Evolutionary conservation across 2,888 invertebrate genomes (phyloP).

Genomic region (Dioctria linearis): DNA sequence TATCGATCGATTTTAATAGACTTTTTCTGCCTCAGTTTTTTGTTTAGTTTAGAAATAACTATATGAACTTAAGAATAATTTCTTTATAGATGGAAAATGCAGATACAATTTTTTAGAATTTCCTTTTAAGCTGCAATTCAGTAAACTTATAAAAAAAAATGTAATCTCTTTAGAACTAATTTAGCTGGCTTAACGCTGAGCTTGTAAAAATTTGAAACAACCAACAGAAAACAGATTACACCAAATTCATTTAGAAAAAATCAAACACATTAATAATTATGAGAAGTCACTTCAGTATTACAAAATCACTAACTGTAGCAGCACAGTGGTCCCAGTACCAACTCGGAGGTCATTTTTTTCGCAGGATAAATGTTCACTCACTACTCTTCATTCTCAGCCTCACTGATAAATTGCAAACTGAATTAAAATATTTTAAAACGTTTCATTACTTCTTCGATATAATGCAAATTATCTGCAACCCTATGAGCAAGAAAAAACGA

Average conservation of each 20-base stretch:
- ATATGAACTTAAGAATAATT: too few relatives aligned
- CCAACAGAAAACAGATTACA: constrained; percentile 16
- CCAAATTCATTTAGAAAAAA: background rate
- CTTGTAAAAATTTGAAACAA: constrained; percentile 13
- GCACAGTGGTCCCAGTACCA: constrained; percentile 35
- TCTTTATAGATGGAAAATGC: too few relatives aligned
- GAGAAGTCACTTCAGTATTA: background rate
- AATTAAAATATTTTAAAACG: constrained; percentile 20
- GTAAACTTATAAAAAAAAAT: too few relatives aligned
- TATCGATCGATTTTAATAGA: constrained; percentile 58
- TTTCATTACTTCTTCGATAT: constrained; percentile 26
- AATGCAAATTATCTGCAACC: constrained; percentile 17
- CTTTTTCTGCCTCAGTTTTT: constrained; percentile 7
- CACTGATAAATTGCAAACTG: background rate
- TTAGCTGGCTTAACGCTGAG: background rate
- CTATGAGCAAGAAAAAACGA: constrained; percentile 13
- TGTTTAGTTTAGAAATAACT: too few relatives aligned
- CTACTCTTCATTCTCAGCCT: background rate
- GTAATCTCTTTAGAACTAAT: too few relatives aligned
- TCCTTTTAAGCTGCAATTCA: too few relatives aligned
- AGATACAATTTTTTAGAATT: too few relatives aligned
- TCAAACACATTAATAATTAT: too few relatives aligned
- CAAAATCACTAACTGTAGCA: constrained; percentile 17
- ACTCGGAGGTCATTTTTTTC: constrained; percentile 51
- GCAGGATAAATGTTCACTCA: constrained; percentile 22